A percentile compares a stretch with the other conserved stretches of the same genome.
Evolutionary conservation across 2,113 vertebrate genomes (phyloP).

Genomic region (Calyptommatus sinebrachiatus): DNA sequence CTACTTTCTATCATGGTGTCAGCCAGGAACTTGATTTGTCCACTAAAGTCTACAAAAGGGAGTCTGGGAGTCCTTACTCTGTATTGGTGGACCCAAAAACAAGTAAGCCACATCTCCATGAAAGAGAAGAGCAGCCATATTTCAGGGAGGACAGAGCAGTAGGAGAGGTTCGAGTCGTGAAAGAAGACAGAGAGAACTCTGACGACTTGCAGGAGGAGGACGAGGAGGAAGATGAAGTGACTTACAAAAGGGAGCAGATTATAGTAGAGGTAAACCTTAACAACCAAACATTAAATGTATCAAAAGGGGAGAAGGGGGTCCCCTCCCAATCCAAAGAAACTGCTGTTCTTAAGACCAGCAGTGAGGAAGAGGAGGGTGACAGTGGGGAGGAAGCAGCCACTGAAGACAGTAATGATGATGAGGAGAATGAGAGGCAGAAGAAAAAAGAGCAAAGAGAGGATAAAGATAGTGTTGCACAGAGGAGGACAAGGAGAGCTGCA

Average conservation of each 20-base stretch:
- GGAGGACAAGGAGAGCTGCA: slow-evolving; percentile 76
- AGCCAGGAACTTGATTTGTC: slow-evolving; percentile 87
- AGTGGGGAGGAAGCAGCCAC: slow-evolving; percentile 79
- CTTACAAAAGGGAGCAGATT: slow-evolving; percentile 96
- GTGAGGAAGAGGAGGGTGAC: slow-evolving; percentile 84
- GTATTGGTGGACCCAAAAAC: slow-evolving; percentile 88
- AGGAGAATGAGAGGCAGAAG: slow-evolving; percentile 81
- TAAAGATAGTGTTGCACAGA: slow-evolving; percentile 67
- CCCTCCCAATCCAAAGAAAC: slow-evolving; percentile 78
- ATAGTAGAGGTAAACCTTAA: slow-evolving; percentile 99
- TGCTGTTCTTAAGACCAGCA: slow-evolving; percentile 82
- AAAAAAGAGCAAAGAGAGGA: slow-evolving; percentile 79
- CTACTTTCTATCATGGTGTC: slow-evolving; percentile 81
- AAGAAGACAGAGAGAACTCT: slow-evolving; percentile 84
- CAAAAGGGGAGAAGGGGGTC: slow-evolving; percentile 92
- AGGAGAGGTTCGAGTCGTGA: slow-evolving; percentile 72
- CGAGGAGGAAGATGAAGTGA: slow-evolving; percentile 83
- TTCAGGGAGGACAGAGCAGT: slow-evolving; percentile 82
- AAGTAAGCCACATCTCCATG: slow-evolving; percentile 78
- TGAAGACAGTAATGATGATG: slow-evolving; percentile 76
- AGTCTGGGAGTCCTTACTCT: slow-evolving; percentile 87
- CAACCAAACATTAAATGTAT: slow-evolving; percentile 98
- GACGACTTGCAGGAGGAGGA: slow-evolving; percentile 85
- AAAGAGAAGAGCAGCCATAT: slow-evolving; percentile 83
- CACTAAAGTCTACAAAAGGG: slow-evolving; percentile 89